A percentile compares a stretch with the other conserved stretches of the same genome.
Conservation (phyloP, 2,797 vertebrate genomes). For the Pelochelys cantorii region DNA sequence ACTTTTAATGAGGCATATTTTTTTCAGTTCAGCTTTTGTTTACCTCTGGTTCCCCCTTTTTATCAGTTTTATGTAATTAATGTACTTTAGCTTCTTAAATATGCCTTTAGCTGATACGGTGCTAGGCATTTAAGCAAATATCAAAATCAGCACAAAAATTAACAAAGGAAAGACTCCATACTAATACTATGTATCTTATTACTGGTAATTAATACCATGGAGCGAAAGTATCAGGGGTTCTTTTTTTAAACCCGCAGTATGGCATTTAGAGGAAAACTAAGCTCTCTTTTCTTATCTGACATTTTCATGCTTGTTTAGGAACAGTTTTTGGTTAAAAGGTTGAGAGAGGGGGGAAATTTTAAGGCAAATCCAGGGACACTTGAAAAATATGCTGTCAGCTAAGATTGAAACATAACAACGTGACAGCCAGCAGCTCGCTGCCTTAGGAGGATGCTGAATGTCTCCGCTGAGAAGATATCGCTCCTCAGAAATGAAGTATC, state of each 20-base stretch:
- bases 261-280: slow-evolving; percentile 15
- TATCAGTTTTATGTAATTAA: background rate
- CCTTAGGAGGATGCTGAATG: slow-evolving; percentile 64
- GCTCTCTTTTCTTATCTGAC: background rate
- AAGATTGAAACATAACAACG: slow-evolving; percentile 66
- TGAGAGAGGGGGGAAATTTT: slow-evolving; percentile 37
- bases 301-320: slow-evolving; percentile 56
- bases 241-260: background rate
- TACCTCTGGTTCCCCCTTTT: background rate
- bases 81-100: slow-evolving; percentile 12
- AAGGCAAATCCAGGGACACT: slow-evolving; percentile 65
- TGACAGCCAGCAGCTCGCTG: slow-evolving; percentile 64
- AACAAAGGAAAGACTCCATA: background rate
- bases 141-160: background rate
- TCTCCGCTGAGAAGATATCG: slow-evolving; percentile 44
- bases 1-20: background rate
- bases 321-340: slow-evolving; percentile 45
- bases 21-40: background rate
- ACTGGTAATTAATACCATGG: background rate
- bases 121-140: slow-evolving; percentile 18
- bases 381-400: slow-evolving; percentile 72
- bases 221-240: background rate
- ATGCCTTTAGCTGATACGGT: background rate
- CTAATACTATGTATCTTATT: background rate
- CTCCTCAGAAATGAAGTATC: slow-evolving; percentile 53